Evolutionary conservation across 2,888 invertebrate species (phyloP).

Genomic region (Caenorhabditis sp.): DNA sequence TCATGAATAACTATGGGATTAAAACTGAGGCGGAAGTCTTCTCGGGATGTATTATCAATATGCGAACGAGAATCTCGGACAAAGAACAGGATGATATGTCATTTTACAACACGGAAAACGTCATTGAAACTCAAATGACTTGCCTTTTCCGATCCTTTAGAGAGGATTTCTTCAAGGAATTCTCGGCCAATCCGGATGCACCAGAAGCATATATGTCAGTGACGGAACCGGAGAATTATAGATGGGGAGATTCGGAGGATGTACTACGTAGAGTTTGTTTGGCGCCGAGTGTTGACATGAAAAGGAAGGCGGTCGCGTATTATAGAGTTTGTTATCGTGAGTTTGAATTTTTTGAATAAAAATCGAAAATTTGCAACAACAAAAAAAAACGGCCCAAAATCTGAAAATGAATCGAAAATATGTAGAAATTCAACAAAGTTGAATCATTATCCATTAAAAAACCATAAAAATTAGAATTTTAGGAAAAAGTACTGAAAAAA

Average conservation of each 20-base stretch:
- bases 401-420: too few species aligned
- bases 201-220: neutral
- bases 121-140: slow-evolving; percentile 60
- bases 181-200: neutral
- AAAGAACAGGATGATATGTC: slow-evolving; percentile 67
- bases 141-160: slow-evolving; percentile 18
- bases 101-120: slow-evolving; percentile 60
- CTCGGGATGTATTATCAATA: slow-evolving; percentile 54
- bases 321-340: slow-evolving; percentile 53
- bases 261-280: slow-evolving; percentile 23
- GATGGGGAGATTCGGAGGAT: neutral
- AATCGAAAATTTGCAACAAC: too few species aligned
- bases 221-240: neutral
- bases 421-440: too few species aligned
- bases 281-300: slow-evolving; percentile 17
- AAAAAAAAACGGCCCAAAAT: too few species aligned
- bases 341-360: neutral
- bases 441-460: too few species aligned
- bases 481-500: too few species aligned
- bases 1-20: slow-evolving; percentile 65
- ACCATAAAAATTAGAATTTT: too few species aligned
- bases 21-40: slow-evolving; percentile 64
- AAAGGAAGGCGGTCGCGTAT: slow-evolving; percentile 54
- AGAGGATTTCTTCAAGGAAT: slow-evolving; percentile 35
- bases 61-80: slow-evolving; percentile 63